Base-by-base conservation (phyloP, 2,797 vertebrate genomes). In the Moxostoma hubbsi region DNA sequence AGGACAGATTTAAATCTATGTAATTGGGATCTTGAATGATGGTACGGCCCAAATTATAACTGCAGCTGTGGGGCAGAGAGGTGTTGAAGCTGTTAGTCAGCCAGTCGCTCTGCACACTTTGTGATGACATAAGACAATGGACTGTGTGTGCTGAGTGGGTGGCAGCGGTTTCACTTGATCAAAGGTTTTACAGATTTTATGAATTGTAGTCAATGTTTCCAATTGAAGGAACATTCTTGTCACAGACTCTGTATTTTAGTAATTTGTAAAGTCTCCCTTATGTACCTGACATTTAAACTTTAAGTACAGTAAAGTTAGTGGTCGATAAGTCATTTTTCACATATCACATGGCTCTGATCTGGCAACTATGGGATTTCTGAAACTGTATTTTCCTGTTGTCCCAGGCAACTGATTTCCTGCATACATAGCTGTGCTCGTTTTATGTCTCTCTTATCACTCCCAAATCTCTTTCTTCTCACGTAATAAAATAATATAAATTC, bases 11-110 rank as follows among this genome's bases (percentile, higher is more conserved):
- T 46, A 50, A 51, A 18, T 66, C 63, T 66, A 8, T 0, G 55
- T 63, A 63, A 74, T 68, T 68, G 55, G 6, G 47, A 36, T 76
- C 18, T 76, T 76, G 13, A 76, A 59, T 76, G 46, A 76, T 76
- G 74, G 46, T 46, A 68, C 18, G 67, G 74, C 68, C 54, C 18
- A 50, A 43, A 68, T 59, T 50, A 24, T 50, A 67, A 54, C 54
- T 15, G n/a, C 74, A 67, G 54, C 46, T 76, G 74, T 50, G 13
- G 63, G 74, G 53, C 73, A 75, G 36, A 0, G 16, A 76, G 74
- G 16, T 16, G 64, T 59, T 81, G 36, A 75, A 62, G 15, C 46
- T 61, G 54, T 77, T 45, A 67, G 46, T n/a, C 15, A 63, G 18
- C 67, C 45, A 67, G 63, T 66, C 58, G 8, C 6, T 71, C 68